phyloP scores from a whole-genome alignment of 1,140 invertebrate genomes.

The Acromyrmex charruanus region DNA sequence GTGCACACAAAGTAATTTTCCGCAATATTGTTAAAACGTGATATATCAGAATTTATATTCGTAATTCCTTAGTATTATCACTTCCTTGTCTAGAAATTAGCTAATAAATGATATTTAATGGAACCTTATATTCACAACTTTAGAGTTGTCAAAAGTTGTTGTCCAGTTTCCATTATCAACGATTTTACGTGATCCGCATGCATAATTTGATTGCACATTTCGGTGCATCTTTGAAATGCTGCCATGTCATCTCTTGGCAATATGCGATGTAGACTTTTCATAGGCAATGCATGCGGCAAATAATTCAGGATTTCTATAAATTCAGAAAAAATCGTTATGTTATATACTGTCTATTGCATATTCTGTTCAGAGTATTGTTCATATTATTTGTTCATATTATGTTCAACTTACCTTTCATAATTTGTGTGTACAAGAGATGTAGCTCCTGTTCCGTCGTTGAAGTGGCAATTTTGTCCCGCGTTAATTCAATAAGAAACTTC shows the following conservation, averaged over 20 bases:
- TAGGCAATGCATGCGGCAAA: constrained; percentile 84
- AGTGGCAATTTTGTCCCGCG: constrained; percentile 84
- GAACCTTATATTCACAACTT: constrained; percentile 83
- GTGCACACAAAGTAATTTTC: constrained; percentile 40
- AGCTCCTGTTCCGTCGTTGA: constrained; percentile 82
- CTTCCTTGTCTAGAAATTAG: constrained; percentile 47
- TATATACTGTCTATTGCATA: not conserved
- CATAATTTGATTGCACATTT: constrained; percentile 87
- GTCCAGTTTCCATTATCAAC: constrained; percentile 88
- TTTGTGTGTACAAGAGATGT: constrained; percentile 85
- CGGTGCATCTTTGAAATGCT: constrained; percentile 85
- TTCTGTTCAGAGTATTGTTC: not conserved
- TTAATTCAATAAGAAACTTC: constrained; percentile 86
- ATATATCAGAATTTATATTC: constrained; percentile 41
- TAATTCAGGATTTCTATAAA: constrained; percentile 86
- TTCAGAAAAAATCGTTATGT: constrained; percentile 28
- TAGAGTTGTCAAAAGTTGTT: constrained; percentile 87
- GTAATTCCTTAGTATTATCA: constrained; percentile 34
- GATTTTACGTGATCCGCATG: constrained; percentile 89
- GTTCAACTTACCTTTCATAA: constrained; percentile 84
- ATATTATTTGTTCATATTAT: constrained; percentile 22
- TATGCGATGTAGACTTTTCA: constrained; percentile 85
- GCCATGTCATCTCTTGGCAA: constrained; percentile 84
- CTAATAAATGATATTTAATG: constrained; percentile 43
- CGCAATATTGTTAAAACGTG: constrained; percentile 24